Conservation (phyloP, 2,113 vertebrate genomes). For the Gobiocypris rarus region DNA sequence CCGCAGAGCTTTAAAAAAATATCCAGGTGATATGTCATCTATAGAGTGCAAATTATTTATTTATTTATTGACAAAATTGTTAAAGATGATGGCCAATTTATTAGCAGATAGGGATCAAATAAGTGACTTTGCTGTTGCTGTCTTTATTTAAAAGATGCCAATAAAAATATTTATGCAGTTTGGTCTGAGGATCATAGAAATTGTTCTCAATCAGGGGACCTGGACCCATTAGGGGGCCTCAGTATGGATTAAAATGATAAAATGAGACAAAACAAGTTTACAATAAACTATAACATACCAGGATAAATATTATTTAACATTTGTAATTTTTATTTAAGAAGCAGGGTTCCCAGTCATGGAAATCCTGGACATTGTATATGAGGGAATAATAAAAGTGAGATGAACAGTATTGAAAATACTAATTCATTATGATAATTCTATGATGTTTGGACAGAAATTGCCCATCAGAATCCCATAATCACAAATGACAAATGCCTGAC, state of each 20-base stretch:
- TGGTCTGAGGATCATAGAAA: not conserved
- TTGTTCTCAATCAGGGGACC: not conserved
- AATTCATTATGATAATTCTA: not conserved
- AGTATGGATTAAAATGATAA: not conserved
- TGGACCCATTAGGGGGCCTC: not conserved
- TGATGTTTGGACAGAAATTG: not conserved
- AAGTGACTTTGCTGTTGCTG: not conserved
- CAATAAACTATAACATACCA: not conserved
- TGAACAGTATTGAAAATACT: not conserved
- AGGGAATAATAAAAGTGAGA: not conserved
- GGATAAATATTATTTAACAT: not conserved
- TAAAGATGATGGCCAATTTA: too few relatives aligned
- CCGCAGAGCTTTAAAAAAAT: conserved; percentile 11
- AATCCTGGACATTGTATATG: not conserved
- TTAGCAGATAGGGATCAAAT: not conserved
- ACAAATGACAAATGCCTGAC: too few relatives aligned
- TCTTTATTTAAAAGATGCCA: not conserved
- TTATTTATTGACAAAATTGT: too few relatives aligned
- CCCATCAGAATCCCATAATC: too few relatives aligned
- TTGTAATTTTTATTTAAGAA: not conserved
- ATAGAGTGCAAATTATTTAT: too few relatives aligned
- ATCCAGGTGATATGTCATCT: too few relatives aligned
- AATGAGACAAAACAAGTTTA: not conserved
- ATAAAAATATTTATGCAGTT: not conserved
- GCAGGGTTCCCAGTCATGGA: not conserved